Base-by-base conservation (phyloP, 2,888 invertebrate species). In the Epinotia demarniana region DNA sequence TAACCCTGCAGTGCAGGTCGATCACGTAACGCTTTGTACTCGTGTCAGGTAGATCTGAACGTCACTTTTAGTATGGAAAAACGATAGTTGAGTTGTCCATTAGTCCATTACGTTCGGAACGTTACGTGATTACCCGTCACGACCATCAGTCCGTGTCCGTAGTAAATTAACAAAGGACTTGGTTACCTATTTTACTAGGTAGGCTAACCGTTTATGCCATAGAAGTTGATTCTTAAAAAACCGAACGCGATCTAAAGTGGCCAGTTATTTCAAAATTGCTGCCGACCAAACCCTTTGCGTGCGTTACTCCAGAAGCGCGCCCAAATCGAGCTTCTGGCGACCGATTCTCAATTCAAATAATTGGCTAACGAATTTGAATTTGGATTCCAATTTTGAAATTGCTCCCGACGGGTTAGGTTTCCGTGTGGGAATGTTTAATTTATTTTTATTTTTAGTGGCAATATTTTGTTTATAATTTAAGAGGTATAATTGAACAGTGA, bases 291-390 rank as follows among this genome's bases (percentile, higher is more conserved):
- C 75, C 77, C 78, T 72, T 85, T 80, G 88, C 86, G 85, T 88
- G 86, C 76, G 77, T 79, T 80, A 69, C 57, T 46, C 57, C 62
- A 81, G 78, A 87, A 87, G 87, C 88, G 87, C 87, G 89, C 87
- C 81, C 80, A 82, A 78, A 80, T 81, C 84, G 88, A 88, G 90
- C 89, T 90, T 86, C 89, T 90, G 89, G 83, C 84, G 84, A 79
- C 77, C 75, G 64, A 81, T 81, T 80, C 81, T 78, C 78, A 84
- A 82, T 80, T 79, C 79, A 72, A 75, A 71, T 71, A 76, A 69
- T n/a, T 69, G 69, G 69, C 58, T 46, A 69, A 69, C 58, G 68
- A 58, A 78, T 79, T 77, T 73, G 67, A 60, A 79, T 78, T 80
- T 78, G 78, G 79, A 77, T 79, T 79, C 77, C 76, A 80, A 81